Base-by-base conservation (phyloP, 2,888 invertebrate species). In the Conchocele bisecta region DNA sequence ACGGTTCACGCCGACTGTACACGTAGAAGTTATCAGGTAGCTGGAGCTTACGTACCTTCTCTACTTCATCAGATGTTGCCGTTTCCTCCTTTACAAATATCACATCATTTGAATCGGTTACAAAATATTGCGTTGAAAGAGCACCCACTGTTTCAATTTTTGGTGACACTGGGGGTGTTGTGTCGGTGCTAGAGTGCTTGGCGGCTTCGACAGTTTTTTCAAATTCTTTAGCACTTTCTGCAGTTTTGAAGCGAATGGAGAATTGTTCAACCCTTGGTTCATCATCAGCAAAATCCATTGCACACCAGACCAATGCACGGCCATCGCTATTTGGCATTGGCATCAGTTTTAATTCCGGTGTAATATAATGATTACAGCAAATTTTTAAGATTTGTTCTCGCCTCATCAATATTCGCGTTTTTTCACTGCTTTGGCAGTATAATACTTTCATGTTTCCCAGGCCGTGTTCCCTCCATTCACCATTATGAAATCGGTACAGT, bases 321-420 rank as follows among this genome's bases (percentile, higher is more conserved):
- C 88, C 88, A 28, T 96, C 95, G 88, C 96, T 96, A 89, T 96
- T 96, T 5, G 83, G 68, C 53, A 93, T 93, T 68, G 97, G 95
- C 58, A 93, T 93, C 22, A 97, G 92, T 78, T 93, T 93, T 93
- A 97, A 94, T 73, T 96, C 95, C 0, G 93, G 91, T 0, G 94
- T 93, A 31, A 98, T 93, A 79, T 94, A 93, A 89, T 98, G 98
- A 92, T 98, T 98, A 9, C 97, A 97, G 91, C 97, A 97, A 44
- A 98, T 94, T 90, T 97, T 97, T 70, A 95, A 91, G 3, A 97
- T 94, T 91, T 96, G 96, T 81, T 98, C 98, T 11, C 98, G 94
- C 26, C 98, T 93, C 98, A 98, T 98, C 15, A 99, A 92, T 35
- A 98, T 93, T 71, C 97, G 94, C 1, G 76, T 73, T 56, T 80